phyloP scores from a whole-genome alignment of 2,113 vertebrate species.

The Notechis scutatus region DNA sequence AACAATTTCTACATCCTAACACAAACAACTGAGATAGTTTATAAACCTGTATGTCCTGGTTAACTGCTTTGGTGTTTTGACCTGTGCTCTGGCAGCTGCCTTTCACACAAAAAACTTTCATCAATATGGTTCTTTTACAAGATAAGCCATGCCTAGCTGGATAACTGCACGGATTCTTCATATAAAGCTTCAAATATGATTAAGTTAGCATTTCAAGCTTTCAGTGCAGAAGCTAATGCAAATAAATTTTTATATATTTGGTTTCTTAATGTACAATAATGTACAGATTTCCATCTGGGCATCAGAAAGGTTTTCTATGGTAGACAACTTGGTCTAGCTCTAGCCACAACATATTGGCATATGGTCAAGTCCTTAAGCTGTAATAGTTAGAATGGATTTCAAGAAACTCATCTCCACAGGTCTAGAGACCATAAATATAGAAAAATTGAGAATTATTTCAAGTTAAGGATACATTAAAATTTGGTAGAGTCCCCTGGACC shows the following conservation, averaged over 20 bases:
- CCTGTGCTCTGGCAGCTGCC: background rate
- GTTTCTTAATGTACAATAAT: background rate
- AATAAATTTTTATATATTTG: background rate
- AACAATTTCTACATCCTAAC: background rate
- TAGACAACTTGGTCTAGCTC: background rate
- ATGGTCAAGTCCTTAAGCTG: background rate
- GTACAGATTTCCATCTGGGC: background rate
- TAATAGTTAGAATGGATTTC: background rate
- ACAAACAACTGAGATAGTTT: background rate
- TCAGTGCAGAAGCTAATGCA: background rate
- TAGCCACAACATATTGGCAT: background rate
- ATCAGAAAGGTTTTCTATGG: background rate
- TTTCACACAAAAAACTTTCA: background rate
- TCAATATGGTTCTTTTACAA: background rate
- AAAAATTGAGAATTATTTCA: background rate
- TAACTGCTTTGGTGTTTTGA: background rate
- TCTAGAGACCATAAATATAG: background rate
- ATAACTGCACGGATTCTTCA: background rate
- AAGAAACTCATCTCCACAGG: background rate
- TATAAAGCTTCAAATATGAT: background rate
- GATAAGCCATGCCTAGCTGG: background rate
- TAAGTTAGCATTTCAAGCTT: background rate
- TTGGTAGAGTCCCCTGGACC: background rate
- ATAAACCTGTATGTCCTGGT: background rate
- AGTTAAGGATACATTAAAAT: background rate